A percentile compares a stretch with the other conserved stretches of the same genome.
Evolutionary conservation across 1,140 invertebrate genomes (phyloP).

Genomic region (Hyles euphorbiae): DNA sequence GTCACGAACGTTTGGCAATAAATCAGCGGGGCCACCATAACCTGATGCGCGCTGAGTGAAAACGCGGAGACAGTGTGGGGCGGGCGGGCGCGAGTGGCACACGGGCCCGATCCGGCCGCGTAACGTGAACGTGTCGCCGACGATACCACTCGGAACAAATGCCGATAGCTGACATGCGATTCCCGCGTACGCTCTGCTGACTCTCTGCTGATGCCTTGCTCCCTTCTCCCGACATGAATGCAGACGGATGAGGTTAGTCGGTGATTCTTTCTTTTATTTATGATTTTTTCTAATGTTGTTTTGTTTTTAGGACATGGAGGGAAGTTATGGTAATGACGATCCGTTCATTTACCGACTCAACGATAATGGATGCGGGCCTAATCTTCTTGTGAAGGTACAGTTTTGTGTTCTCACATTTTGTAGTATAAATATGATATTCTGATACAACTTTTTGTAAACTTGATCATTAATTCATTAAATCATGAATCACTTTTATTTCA

Average conservation of each 20-base stretch:
- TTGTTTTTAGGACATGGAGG: constrained; percentile 9
- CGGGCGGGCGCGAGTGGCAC: constrained; percentile 39
- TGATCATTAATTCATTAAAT: no score
- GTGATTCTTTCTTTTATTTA: neutral
- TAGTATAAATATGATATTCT: neutral
- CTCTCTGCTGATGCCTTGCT: neutral
- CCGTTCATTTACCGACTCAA: constrained; percentile 85
- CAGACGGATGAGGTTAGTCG: no score
- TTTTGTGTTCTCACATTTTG: neutral
- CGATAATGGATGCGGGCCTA: constrained; percentile 85
- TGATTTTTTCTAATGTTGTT: constrained; percentile 1
- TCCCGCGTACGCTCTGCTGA: constrained; percentile 20
- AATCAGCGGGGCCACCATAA: constrained; percentile 48
- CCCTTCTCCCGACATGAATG: no score
- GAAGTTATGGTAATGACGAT: constrained; percentile 66
- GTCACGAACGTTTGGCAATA: constrained; percentile 57
- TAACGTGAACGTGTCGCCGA: constrained; percentile 28
- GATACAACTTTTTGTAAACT: no score
- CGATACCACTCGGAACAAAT: constrained; percentile 27
- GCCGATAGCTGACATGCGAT: constrained; percentile 39
- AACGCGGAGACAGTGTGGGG: constrained; percentile 40
- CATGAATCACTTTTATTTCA: no score
- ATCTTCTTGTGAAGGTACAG: constrained; percentile 82
- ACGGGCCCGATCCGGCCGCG: constrained; percentile 8
- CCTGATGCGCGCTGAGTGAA: constrained; percentile 27